Evolutionary conservation across 1,140 invertebrate genomes (phyloP).

Genomic region (Lasaia peninsularis): DNA sequence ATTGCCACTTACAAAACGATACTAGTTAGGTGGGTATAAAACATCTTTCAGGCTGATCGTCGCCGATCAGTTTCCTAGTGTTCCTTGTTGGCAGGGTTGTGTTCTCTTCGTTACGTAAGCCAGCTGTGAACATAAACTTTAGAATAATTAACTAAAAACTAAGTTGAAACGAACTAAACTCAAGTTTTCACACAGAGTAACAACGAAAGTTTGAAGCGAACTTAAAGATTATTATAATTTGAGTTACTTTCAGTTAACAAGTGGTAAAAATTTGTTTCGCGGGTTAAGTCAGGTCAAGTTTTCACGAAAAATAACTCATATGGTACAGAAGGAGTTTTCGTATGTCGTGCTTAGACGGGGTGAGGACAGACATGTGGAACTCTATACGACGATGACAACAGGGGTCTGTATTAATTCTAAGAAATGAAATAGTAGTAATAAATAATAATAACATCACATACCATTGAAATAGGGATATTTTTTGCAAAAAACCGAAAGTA

Average conservation of each 20-base stretch:
- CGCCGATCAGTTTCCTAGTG: constrained; percentile 56
- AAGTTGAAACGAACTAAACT: not conserved
- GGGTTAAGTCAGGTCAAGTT: constrained; percentile 22
- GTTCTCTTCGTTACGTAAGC: constrained; percentile 63
- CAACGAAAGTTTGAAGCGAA: not conserved
- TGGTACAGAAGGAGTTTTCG: constrained; percentile 16
- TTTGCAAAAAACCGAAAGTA: no score
- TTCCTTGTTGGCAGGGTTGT: constrained; percentile 57
- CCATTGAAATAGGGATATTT: no score
- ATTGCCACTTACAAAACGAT: not conserved
- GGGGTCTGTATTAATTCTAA: constrained; percentile 39
- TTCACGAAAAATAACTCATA: constrained; percentile 47
- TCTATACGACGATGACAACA: constrained; percentile 62
- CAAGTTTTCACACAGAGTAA: not conserved
- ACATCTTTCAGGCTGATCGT: constrained; percentile 36
- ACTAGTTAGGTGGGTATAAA: constrained; percentile 6
- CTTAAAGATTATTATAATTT: not conserved
- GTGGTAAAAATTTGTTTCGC: constrained; percentile 3
- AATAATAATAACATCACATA: no score
- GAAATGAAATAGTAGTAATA: not conserved
- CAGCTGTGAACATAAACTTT: constrained; percentile 59
- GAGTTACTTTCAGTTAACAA: not conserved
- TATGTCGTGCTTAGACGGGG: constrained; percentile 15
- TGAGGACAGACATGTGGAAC: constrained; percentile 52
- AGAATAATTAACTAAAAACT: constrained; percentile 18